These are phyloP conservation scores for Nicator chloris DNA, from an alignment of 2,113 vertebrate species.

Conservation along the genomic window DNA sequence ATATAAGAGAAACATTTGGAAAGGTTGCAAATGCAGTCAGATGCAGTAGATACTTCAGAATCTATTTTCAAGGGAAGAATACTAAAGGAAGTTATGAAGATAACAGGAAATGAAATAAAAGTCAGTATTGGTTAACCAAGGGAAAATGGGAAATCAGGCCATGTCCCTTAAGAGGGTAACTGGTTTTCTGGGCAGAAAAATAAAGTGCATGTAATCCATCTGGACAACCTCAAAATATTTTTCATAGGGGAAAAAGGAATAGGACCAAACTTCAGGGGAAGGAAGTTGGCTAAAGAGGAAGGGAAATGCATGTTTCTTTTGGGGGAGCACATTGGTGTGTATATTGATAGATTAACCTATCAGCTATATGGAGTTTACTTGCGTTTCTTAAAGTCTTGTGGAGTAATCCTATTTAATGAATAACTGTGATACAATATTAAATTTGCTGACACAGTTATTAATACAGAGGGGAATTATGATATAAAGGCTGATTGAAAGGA, in stretches of 20 bases:
- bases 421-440: not conserved
- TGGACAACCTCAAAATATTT: not conserved
- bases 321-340: not conserved
- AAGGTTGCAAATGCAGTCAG: not conserved
- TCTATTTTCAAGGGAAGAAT: not conserved
- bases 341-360: not conserved
- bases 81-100: not conserved
- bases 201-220: not conserved
- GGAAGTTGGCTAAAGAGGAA: not conserved
- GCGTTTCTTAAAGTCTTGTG: not conserved
- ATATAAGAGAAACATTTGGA: not conserved
- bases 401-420: not conserved
- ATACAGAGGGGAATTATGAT: not conserved
- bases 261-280: not conserved
- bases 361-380: not conserved
- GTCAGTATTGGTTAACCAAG: not conserved
- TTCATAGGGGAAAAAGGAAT: not conserved
- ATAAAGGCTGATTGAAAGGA: not conserved
- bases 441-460: not conserved
- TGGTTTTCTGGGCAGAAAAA: not conserved
- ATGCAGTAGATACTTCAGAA: not conserved
- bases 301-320: not conserved
- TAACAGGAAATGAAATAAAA: not conserved
- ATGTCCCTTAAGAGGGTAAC: not conserved
- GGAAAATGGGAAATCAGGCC: not conserved